Evolutionary conservation across 2,797 vertebrate species (phyloP), one percentile per base, ranked within the genome.

Genomic region (Poecilia wingei): DNA sequence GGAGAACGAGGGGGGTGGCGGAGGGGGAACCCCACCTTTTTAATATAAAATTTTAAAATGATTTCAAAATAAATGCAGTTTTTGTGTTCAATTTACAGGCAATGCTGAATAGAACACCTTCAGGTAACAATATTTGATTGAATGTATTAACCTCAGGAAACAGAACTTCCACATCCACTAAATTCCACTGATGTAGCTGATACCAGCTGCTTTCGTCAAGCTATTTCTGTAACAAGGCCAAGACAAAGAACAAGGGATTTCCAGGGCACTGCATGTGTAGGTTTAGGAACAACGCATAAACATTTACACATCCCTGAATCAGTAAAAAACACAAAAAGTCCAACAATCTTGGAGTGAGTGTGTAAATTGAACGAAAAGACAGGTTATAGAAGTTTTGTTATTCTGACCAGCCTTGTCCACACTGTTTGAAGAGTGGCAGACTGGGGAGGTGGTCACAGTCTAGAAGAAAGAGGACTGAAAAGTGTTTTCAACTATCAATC

Each of bases 231-330:
- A 61, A 66, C 49, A 71, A 78, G 81, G 61, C 66, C 70, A 33
- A 49, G 51, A 53, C 16, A 57, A 72, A 76, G 83, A n/a, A 89
- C 33, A 28, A 70, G 47, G 51, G 28, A 83, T 82, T 84, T 86
- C 57, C 80, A 80, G 76, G 77, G 77, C 68, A 75, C 69, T 74
- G 41, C 81, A 55, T 69, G 61, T 73, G 77, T 4, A 72, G 39
- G 47, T 71, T 77, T 80, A 76, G 70, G 68, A 6, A 46, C 75
- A 76, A 68, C 41, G 36, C 64, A 66, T 39, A 25, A 41, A 68
- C 64, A 64, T 41, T 68, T 39, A 68, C 36, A 41, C 33, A 66
- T 36, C 28, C 22, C 74, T 51, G 68, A 41, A 1, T 28, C 59
- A 36, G 46, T 20, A 22, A 39, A 39, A 75, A 83, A 16, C 7